Evolutionary conservation across 1,140 invertebrate species (phyloP).

Genomic region (Dreissena rostriformis): DNA sequence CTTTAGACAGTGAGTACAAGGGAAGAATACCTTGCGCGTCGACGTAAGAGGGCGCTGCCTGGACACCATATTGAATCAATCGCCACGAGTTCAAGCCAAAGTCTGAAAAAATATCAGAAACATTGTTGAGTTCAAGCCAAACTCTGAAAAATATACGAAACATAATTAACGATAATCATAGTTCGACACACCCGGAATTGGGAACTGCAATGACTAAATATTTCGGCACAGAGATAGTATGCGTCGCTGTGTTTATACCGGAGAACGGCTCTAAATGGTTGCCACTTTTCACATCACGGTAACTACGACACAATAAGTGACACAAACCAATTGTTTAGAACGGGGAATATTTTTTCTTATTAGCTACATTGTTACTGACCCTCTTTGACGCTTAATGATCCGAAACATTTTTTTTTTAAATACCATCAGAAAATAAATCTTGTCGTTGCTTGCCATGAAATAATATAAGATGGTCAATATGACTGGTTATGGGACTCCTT

Average conservation of each 20-base stretch:
- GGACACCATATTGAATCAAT: slow-evolving; percentile 28
- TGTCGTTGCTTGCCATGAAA: too few species aligned
- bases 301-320: background rate
- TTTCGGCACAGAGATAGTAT: background rate
- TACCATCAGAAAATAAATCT: too few species aligned
- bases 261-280: background rate
- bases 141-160: too few species aligned
- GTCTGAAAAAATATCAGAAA: slow-evolving; percentile 2
- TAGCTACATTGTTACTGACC: too few species aligned
- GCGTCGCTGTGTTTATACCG: background rate
- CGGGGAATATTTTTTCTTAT: too few species aligned
- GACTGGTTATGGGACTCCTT: too few species aligned
- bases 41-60: slow-evolving; percentile 3
- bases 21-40: slow-evolving; percentile 14
- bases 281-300: background rate
- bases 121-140: background rate
- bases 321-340: too few species aligned
- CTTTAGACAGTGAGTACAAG: too few species aligned
- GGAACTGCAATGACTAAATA: background rate
- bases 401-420: too few species aligned
- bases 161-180: too few species aligned
- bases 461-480: too few species aligned
- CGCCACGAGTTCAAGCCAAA: slow-evolving; percentile 37
- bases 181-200: background rate
- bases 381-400: too few species aligned